Conservation (phyloP, 1,140 invertebrate species). For the Drosophila ironensis region DNA sequence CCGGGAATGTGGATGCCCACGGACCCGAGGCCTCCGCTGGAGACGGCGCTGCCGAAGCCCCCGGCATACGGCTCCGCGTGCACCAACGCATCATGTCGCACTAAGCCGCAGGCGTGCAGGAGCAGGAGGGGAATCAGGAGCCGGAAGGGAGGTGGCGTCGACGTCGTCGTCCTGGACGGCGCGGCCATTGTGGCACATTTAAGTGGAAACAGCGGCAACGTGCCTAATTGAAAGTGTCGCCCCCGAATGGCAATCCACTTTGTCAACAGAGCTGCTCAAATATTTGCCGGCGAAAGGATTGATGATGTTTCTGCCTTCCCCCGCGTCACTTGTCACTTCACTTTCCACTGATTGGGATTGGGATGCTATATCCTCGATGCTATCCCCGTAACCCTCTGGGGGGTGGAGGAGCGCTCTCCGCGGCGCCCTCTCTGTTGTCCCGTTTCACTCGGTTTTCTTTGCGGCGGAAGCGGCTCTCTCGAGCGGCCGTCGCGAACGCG, state of each 20-base stretch:
- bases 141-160: constrained; percentile 60
- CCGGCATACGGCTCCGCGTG: constrained; percentile 71
- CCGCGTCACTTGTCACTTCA: constrained; percentile 11
- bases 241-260: constrained; percentile 72
- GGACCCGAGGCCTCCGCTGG: constrained; percentile 66
- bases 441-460: neutral
- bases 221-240: constrained; percentile 75
- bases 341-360: constrained; percentile 33
- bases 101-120: constrained; percentile 7
- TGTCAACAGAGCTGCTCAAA: constrained; percentile 66
- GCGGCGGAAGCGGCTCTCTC: constrained; percentile 11
- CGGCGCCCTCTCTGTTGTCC: neutral
- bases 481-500: constrained; percentile 36
- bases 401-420: neutral
- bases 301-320: constrained; percentile 6
- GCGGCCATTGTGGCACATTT: constrained; percentile 76
- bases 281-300: constrained; percentile 71
- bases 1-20: constrained; percentile 81
- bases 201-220: constrained; percentile 62
- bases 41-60: constrained; percentile 57
- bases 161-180: constrained; percentile 63
- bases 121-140: constrained; percentile 17
- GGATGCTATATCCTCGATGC: no score
- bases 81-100: constrained; percentile 32
- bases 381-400: neutral